Evolutionary conservation across 2,797 vertebrate species (phyloP), one percentile per base, ranked within the genome.

Genomic region (Xyrichtys novacula): DNA sequence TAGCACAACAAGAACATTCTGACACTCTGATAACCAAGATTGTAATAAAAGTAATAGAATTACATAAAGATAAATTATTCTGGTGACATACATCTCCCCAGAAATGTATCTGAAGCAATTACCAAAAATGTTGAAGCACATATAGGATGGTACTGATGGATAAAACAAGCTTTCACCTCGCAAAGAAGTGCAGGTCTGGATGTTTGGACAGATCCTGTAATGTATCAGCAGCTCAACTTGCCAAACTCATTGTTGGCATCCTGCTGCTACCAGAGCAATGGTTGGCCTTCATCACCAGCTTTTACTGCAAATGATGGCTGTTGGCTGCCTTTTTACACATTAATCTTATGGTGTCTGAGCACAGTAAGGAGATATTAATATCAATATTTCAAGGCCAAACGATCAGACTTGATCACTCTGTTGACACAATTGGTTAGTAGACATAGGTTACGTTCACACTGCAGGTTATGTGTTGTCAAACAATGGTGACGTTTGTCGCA

Each of bases 291-390:
- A 7, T 76, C 74, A 61, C 54, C 60, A 52, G 61, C 65, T 71
- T 63, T 65, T 57, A 70, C 42, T 71, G 59, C 57, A 79, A 83
- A 90, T 57, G 38, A 64, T 71, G 77, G 65, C 74, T 60, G 43
- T 56, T 82, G 71, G 83, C 80, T 67, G 59, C 59, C 38, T 79
- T 71, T 61, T n/a, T 53, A 70, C 65, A 65, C 74, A 81, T 88
- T 73, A 67, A 74, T 83, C 74, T 65, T 60, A 42, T 38, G 60
- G 31, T 78, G 66, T 76, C 64, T 39, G 62, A 60, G 77, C 65
- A 54, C 58, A 71, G 65, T 62, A 44, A 72, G 26, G 38, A 65
- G 71, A 80, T 67, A n/a, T n/a, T n/a, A 36, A 76, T 76, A 71
- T 79, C 63, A 61, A 61, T 85, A 73, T 76, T 78, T 73, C 14